phyloP scores from a whole-genome alignment of 2,888 invertebrate genomes.

The Eilema depressum region DNA sequence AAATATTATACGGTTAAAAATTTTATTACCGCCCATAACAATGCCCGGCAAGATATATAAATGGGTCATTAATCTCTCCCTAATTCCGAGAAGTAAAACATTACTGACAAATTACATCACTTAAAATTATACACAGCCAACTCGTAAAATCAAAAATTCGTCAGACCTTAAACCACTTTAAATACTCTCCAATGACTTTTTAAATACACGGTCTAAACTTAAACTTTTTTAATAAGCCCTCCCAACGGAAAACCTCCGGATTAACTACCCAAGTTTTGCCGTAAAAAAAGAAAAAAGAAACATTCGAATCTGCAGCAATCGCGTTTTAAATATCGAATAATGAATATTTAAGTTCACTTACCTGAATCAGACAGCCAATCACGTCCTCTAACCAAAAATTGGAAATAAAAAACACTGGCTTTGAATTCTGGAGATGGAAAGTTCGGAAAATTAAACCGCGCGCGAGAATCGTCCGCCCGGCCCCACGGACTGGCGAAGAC shows the following conservation, averaged over 20 bases:
- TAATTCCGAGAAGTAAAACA: conserved; percentile 26
- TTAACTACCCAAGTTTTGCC: conserved; percentile 72
- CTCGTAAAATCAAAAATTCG: conserved; percentile 40
- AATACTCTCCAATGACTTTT: conserved; percentile 64
- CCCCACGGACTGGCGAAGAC: conserved; percentile 61
- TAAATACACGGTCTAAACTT: conserved; percentile 63
- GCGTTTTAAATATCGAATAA: conserved; percentile 44
- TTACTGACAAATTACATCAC: conserved; percentile 30
- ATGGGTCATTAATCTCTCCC: conserved; percentile 23
- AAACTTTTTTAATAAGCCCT: conserved; percentile 79
- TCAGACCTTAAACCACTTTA: conserved; percentile 46
- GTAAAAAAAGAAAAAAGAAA: conserved; percentile 62
- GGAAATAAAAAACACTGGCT: conserved; percentile 57
- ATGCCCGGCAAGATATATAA: conserved; percentile 19
- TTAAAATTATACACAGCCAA: conserved; percentile 30
- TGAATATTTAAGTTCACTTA: conserved; percentile 63
- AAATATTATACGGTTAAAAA: neutral
- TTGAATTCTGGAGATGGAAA: conserved; percentile 56
- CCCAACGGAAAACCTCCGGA: conserved; percentile 57
- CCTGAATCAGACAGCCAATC: conserved; percentile 47
- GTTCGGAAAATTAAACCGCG: conserved; percentile 48
- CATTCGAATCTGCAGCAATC: conserved; percentile 62
- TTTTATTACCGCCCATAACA: conserved; percentile 4
- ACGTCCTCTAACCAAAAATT: conserved; percentile 48
- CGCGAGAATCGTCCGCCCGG: conserved; percentile 49